Base-by-base conservation (phyloP, 2,797 vertebrate genomes). In the Micromesistius poutassou region DNA sequence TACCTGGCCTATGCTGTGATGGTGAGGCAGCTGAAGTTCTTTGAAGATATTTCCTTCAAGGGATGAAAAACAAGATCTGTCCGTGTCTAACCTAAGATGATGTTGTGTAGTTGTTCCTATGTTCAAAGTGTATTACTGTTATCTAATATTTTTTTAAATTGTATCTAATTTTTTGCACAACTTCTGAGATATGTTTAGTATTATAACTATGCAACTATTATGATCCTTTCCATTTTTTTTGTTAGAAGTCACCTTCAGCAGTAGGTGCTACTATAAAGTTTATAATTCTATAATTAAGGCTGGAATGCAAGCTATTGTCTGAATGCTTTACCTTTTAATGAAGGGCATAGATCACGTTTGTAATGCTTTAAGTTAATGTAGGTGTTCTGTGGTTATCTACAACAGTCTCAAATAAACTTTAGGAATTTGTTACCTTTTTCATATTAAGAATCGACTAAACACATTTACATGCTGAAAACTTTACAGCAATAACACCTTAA, bases 1-100 rank as follows among this genome's bases (percentile, higher is more conserved):
- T 99, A 98, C 13, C 79, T 79, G 22, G 73, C 87, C 38, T 99
- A 97, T 70, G 94, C 95, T 1, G 92, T 94, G 8, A 99, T 98
- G 95, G 96, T 96, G 85, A 95, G 92, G 42, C 97, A 98, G 79
- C 90, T 98, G 31, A 98, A 99, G 87, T 98, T 99, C 87, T 96
- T 99, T 77, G 97, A 99, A 92, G 97, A 99, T 71, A 95, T 94
- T 12, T 88, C 89, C 9, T 84, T 94, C n/a, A 91, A 89, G 72
- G 85, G 87, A 74, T 94, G 90, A 82, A 74, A 94, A 40, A 74
- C 71, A 14, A 68, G 22, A 2, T 4, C 12, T 74, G 16, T 30
- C 33, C 4, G 35, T 14, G 28, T 3, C n/a, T 66, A 46, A 75
- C 75, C 68, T 75, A 35, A 72, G n/a, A 73, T 71, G 30, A 35